Evolutionary conservation across 2,888 invertebrate species (phyloP), one percentile per base, ranked within the genome.

Genomic region (Parapristionchus giblindavisi): DNA sequence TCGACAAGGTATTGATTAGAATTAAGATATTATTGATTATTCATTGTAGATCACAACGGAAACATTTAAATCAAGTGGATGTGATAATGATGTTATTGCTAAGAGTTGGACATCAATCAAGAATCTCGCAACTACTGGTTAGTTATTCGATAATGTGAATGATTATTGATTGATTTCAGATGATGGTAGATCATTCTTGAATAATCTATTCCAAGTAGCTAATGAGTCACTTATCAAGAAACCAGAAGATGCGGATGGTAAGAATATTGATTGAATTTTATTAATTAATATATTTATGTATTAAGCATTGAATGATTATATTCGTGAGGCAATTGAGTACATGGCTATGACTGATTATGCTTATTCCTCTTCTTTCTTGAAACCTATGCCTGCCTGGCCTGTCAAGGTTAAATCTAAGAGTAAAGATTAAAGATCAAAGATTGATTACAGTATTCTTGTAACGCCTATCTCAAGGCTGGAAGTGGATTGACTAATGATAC

Each of bases 281-380:
- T 32, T n/a, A 27, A n/a, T 32, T 11, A 60, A 27, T 14, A 5
- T 60, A 34, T 43, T 58, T 27, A 56, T 93, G 83, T 87, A 92
- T 0, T 84, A 89, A 0, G 83, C 82, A 0, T 90, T 96, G 21
- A 90, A 93, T 79, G 91, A 91, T 54, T 96, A 93, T 91, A 89
- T 96, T 2, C 87, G 89, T 43, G 91, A 92, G 77, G 74, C 76
- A 8, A 76, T 86, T 75, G 91, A 91, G 11, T 93, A 93, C 84
- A 89, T 96, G 79, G 96, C 95, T 0, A 97, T 97, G 96, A 93
- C 93, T 24, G 93, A 99, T 90, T 99, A 98, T 89, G 97, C 98
- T 0, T 98, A 96, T 88, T 90, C 93, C 0, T 92, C 93, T 0
- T 92, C 92, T 85, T 98, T 98, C 89, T 89, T 98, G 68, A 76